Evolutionary conservation across 2,888 invertebrate species (phyloP).

Genomic region (Colostygia pectinataria): DNA sequence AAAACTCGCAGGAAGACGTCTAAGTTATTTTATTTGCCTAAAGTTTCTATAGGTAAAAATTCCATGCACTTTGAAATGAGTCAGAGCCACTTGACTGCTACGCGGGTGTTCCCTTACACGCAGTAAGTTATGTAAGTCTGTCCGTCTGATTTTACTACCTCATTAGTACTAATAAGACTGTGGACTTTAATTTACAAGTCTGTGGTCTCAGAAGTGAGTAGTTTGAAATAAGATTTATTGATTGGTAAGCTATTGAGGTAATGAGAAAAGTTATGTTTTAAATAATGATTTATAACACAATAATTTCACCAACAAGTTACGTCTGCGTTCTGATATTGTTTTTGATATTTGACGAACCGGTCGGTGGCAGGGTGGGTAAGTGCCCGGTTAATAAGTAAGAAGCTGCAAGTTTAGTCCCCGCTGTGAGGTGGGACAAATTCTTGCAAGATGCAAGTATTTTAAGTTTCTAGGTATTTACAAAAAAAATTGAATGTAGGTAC

Average conservation of each 20-base stretch:
- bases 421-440: too few relatives aligned
- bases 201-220: conserved; percentile 24
- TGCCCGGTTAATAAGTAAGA: too few relatives aligned
- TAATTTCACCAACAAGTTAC: too few relatives aligned
- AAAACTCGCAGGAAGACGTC: too few relatives aligned
- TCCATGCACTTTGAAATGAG: conserved; percentile 25
- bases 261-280: conserved; percentile 10
- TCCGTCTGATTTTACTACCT: conserved; percentile 33
- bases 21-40: too few relatives aligned
- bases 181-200: conserved; percentile 28
- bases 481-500: too few relatives aligned
- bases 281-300: neutral
- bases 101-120: conserved; percentile 34
- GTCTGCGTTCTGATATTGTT: too few relatives aligned
- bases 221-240: conserved; percentile 17
- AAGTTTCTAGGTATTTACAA: too few relatives aligned
- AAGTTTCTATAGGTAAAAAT: neutral
- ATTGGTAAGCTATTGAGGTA: conserved; percentile 4
- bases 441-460: too few relatives aligned
- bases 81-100: conserved; percentile 21
- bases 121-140: conserved; percentile 36
- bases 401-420: too few relatives aligned
- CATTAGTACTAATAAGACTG: conserved; percentile 37
- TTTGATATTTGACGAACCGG: too few relatives aligned
- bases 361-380: too few relatives aligned